Evolutionary conservation across 1,140 invertebrate genomes (phyloP), one percentile per base, ranked within the genome.

Genomic region (Nymphalis io): DNA sequence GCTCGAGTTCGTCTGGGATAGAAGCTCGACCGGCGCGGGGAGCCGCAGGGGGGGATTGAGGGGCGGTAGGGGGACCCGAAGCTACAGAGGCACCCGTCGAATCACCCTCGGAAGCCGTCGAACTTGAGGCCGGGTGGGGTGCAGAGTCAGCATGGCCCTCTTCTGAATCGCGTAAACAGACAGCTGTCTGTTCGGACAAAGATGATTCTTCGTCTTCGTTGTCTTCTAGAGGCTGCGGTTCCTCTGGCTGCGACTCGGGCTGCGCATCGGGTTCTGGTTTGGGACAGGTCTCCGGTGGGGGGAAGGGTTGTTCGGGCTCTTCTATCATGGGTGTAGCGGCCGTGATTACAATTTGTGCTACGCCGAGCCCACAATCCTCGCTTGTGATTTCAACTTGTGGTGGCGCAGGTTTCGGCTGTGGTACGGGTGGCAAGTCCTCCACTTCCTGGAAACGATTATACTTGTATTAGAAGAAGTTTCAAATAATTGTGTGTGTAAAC

Each of bases 261-360:
- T 93, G 93, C 1, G 89, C 75, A 39, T 92, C 91, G 63, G 92
- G 82, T 20, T 89, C 83, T 16, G 90, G 91, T 67, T 93, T 93
- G 2, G 90, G 79, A 40, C 92, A 91, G 65, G 92, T 79, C 39
- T 89, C 84, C 18, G 88, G 83, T 20, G 93, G 92, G 27, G 94
- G 94, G 84, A 95, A 96, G 3, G 94, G 93, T 61, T 93, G 93
- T 39, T 96, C 95, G 5, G 94, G 91, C 74, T 97, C 96, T 88
- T 97, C 96, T 74, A 94, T 92, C 95, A 97, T 96, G 21, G 96
- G 97, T 5, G 97, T 97, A 51, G 97, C 96, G 21, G 96, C 96
- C 15, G 96, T 97, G 81, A 98, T 97, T 8, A 97, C 96, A 73
- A 97, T 97, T 83, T 96, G 95, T 60, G 96, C 96, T 55, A 96